Evolutionary conservation across 2,113 vertebrate genomes (phyloP), one percentile per base, ranked within the genome.

Genomic region (Nasalis larvatus): DNA sequence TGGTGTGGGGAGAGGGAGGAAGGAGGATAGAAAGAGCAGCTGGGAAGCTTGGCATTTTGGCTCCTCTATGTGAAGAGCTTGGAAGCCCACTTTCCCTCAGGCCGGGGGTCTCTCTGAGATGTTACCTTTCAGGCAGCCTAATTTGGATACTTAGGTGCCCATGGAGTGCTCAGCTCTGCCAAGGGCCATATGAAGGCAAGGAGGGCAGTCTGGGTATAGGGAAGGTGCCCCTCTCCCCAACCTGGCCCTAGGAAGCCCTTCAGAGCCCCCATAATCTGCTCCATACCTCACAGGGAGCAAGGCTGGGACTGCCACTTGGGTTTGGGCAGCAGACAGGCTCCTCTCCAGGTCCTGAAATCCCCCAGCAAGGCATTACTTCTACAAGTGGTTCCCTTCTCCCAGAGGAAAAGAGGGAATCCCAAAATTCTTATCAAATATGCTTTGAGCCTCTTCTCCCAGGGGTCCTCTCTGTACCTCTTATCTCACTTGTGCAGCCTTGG

Each of bases 1-100:
- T 1, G 9, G 25, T 20, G 7, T 0, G 27, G 40, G 13, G 12
- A 6, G 18, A 17, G 37, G 32, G 1, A 35, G 68, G 7, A 78
- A 17, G 58, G 9, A 35, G 16, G 45, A 10, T 10, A 12, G 76
- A 47, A 2, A 77, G 42, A 17, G 9, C 20, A 8, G 52, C 8
- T 8, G 78, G 63, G 23, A 47, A 40, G 8, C 4, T n/a, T 23
- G 73, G 40, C 2, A 5, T 54, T 74, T 54, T 13, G 94, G 56
- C 25, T 56, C 40, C n/a, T 91, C 14, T 12, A 1, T 21, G 30
- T n/a, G 30, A 86, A 54, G n/a, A 21, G 27, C 56, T 66, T 23
- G 52, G 80, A 81, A 37, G 13, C 27, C 76, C 17, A 20, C 58
- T 71, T 12, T 56, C 83, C 63, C 77, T 83, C 7, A 17, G n/a